Evolutionary conservation across 2,113 vertebrate genomes (phyloP).

Genomic region (Sinocyclocheilus anophthalmus): DNA sequence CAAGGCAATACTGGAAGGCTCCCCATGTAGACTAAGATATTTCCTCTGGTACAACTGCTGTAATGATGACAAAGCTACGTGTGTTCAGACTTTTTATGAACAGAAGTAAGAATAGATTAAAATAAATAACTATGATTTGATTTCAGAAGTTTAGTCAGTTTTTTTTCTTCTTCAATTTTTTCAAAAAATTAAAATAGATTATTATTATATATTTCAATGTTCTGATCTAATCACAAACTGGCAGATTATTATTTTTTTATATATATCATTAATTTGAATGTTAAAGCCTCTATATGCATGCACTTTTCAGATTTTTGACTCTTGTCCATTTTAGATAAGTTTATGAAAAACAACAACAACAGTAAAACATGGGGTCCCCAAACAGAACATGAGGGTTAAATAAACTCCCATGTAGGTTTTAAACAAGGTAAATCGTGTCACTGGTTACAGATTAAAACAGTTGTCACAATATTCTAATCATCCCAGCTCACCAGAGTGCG

Average conservation of each 20-base stretch:
- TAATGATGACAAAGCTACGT: neutral
- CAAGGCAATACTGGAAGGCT: constrained; percentile 2
- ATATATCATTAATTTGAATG: neutral
- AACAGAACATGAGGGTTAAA: neutral
- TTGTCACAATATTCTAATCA: neutral
- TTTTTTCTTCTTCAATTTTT: too few relatives aligned
- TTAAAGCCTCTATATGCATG: neutral
- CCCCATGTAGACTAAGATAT: neutral
- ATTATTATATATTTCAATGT: neutral
- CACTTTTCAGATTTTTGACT: neutral
- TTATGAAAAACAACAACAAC: neutral
- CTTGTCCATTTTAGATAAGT: too few relatives aligned
- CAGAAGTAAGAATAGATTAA: neutral
- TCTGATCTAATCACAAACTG: neutral
- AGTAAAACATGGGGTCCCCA: neutral
- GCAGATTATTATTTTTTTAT: neutral
- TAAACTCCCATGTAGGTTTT: neutral
- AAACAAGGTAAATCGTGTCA: neutral
- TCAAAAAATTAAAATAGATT: neutral
- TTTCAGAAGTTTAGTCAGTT: neutral
- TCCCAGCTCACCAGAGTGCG: constrained; percentile 7
- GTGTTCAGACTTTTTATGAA: neutral
- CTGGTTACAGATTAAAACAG: neutral
- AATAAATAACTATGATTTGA: neutral
- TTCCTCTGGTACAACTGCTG: neutral